Conservation (phyloP, 2,797 vertebrate genomes). For the Melanitta fusca region DNA sequence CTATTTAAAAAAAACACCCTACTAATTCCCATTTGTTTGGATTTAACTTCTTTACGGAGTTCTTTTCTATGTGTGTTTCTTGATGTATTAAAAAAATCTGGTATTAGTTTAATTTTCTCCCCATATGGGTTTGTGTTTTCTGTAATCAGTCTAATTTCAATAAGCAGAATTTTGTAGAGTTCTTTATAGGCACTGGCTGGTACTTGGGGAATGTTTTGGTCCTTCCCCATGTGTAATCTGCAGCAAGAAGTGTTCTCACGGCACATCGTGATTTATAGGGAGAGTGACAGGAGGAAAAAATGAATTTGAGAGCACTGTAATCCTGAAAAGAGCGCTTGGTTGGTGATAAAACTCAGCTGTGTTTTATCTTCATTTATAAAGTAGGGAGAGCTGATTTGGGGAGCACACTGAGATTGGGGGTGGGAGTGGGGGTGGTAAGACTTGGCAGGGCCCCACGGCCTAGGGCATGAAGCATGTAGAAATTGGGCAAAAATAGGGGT, state of each 20-base stretch:
- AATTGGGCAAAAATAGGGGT: not conserved
- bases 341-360: not conserved
- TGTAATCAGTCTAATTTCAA: not conserved
- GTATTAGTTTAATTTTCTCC: not conserved
- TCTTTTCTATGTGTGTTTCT: not conserved
- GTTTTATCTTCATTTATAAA: slow-evolving; percentile 8
- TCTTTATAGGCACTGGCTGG: not conserved
- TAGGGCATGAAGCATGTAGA: not conserved
- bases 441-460: not conserved
- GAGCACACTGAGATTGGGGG: fast-evolving
- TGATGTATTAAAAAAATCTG: not conserved
- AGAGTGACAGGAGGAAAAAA: fast-evolving
- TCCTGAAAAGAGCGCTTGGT: not conserved
- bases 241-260: not conserved
- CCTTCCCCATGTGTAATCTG: not conserved
- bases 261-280: not conserved
- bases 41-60: not conserved
- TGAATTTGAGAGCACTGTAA: not conserved
- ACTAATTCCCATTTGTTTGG: not conserved
- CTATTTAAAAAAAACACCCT: not conserved
- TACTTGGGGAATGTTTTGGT: not conserved
- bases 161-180: not conserved
- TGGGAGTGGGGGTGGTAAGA: not conserved
- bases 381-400: not conserved
- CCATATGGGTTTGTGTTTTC: not conserved